A percentile compares a stretch with the other conserved stretches of the same genome.
Evolutionary conservation across 2,797 vertebrate genomes (phyloP).

Genomic region (Microhierax caerulescens): DNA sequence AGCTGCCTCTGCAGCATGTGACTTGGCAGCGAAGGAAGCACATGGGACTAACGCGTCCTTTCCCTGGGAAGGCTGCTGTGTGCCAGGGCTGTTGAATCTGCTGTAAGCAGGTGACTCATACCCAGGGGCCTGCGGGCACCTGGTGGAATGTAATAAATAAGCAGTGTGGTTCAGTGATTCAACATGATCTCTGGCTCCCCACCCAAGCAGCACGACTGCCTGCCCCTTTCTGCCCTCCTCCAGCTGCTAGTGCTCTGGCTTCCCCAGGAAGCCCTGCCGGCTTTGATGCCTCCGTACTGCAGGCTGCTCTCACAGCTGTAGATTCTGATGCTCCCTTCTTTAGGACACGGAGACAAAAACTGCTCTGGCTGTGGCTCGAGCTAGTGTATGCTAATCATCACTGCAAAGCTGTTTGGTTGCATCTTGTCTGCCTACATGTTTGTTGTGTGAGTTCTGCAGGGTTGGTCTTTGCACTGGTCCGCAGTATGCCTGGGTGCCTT

Average conservation of each 20-base stretch:
- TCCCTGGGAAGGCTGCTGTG: constrained; percentile 8
- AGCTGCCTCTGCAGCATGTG: constrained; percentile 6
- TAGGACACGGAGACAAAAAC: background rate
- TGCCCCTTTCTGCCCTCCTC: background rate
- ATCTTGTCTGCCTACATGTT: background rate
- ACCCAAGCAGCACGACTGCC: background rate
- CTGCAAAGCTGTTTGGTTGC: background rate
- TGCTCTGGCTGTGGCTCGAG: background rate
- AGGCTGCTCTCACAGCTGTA: background rate
- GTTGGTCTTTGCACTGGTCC: background rate
- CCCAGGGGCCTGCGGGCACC: background rate
- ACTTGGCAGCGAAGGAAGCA: background rate
- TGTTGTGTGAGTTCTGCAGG: background rate
- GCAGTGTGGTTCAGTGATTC: background rate
- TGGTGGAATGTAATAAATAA: constrained; percentile 22
- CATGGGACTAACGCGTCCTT: background rate
- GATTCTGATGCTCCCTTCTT: background rate
- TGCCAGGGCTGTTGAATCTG: constrained; percentile 8
- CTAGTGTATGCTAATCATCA: background rate
- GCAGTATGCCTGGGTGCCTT: background rate
- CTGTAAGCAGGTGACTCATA: constrained; percentile 48
- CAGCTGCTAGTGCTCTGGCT: background rate
- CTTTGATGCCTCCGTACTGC: background rate
- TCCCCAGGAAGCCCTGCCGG: background rate
- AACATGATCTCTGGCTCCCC: background rate